Evolutionary conservation across 2,797 vertebrate genomes (phyloP).

Genomic region (Micropoecilia bifurca): DNA sequence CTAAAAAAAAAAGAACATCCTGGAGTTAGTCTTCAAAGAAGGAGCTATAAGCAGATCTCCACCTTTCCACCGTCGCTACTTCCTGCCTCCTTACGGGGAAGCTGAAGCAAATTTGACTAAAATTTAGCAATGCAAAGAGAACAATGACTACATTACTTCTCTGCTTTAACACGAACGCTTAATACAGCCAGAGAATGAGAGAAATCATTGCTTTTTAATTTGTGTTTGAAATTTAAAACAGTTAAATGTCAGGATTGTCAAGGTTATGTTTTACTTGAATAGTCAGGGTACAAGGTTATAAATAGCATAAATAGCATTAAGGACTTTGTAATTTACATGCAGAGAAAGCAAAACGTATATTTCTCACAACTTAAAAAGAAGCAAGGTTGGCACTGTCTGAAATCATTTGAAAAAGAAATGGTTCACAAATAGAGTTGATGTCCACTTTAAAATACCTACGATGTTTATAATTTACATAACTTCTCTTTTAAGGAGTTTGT

Average conservation of each 20-base stretch:
- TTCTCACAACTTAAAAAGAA: not conserved
- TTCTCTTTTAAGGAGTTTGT: not conserved
- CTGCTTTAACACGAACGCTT: not conserved
- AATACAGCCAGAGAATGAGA: not conserved
- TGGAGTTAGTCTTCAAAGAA: not conserved
- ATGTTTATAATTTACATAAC: not conserved
- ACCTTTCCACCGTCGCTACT: not conserved
- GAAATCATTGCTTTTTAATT: not conserved
- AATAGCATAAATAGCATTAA: not conserved
- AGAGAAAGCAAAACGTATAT: not conserved
- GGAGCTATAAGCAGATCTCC: not conserved
- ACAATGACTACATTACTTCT: not conserved
- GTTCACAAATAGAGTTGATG: not conserved
- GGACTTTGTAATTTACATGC: not conserved
- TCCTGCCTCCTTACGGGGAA: too few relatives aligned
- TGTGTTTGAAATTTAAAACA: not conserved
- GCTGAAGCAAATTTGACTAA: not conserved
- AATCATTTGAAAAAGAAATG: not conserved
- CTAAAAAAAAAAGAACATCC: not conserved
- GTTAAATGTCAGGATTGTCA: not conserved
- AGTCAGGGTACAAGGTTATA: not conserved
- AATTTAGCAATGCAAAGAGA: constrained; percentile 1
- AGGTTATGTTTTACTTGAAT: not conserved
- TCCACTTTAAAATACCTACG: not conserved
- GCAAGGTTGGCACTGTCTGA: not conserved